Percentiles rank a stretch among this genome's conserved stretches.
These are phyloP conservation scores for Epirrhoe tristata DNA, from an alignment of 2,888 invertebrate species.

Conservation along the genomic window DNA sequence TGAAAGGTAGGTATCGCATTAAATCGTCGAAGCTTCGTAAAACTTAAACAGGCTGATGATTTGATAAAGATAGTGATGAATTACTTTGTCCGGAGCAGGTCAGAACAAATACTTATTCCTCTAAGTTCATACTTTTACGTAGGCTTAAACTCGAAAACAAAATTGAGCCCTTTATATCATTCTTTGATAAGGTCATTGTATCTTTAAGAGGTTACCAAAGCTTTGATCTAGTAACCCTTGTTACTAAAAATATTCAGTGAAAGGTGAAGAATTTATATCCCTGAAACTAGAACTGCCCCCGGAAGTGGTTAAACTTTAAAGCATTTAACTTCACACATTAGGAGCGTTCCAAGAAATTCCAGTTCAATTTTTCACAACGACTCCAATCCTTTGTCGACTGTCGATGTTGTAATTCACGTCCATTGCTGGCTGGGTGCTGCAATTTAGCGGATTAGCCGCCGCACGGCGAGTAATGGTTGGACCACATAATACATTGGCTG, in stretches of 20 bases:
- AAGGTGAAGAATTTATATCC: slow-evolving; percentile 10
- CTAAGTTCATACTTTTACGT: no score
- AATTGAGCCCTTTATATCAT: no score
- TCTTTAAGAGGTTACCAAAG: background rate
- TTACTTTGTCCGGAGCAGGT: no score
- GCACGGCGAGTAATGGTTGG: slow-evolving; percentile 41
- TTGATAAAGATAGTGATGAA: no score
- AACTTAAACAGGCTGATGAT: background rate
- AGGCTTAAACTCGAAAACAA: no score
- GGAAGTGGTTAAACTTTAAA: slow-evolving; percentile 35
- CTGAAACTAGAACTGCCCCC: background rate
- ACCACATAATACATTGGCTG: slow-evolving; percentile 42
- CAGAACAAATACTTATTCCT: no score
- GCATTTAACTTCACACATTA: slow-evolving; percentile 39
- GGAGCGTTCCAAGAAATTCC: slow-evolving; percentile 41
- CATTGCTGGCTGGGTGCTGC: slow-evolving; percentile 43
- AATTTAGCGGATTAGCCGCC: slow-evolving; percentile 43
- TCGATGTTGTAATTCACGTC: slow-evolving; percentile 45
- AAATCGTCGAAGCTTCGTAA: background rate
- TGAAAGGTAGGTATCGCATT: background rate
- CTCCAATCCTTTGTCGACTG: slow-evolving; percentile 42
- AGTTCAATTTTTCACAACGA: slow-evolving; percentile 42
- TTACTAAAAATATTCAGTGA: background rate
- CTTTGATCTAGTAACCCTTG: background rate
- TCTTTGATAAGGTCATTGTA: no score